A percentile compares a stretch with the other conserved stretches of the same genome.
These are phyloP conservation scores for Hycleus phaleratus DNA, from an alignment of 1,140 invertebrate genomes.

Conservation along the genomic window DNA sequence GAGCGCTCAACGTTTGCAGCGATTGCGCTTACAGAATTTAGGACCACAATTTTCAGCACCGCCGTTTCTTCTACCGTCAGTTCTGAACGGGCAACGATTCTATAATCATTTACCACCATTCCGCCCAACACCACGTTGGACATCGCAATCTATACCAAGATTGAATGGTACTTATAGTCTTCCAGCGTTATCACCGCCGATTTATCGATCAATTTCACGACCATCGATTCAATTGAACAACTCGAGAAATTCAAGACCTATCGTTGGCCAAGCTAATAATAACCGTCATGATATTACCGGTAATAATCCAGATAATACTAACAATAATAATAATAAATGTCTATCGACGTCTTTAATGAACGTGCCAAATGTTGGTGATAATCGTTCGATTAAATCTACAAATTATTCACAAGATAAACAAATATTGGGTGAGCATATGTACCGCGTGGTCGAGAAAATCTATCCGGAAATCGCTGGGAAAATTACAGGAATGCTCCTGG, in stretches of 20 bases:
- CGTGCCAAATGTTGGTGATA: not conserved
- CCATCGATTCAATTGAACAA: conserved; percentile 26
- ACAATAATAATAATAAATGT: conserved; percentile 29
- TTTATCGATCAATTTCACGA: conserved; percentile 28
- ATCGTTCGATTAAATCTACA: conserved; percentile 39
- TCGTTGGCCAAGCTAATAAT: conserved; percentile 29
- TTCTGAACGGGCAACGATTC: conserved; percentile 35
- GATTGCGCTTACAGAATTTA: conserved; percentile 47
- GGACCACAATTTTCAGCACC: conserved; percentile 1
- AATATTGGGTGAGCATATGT: conserved; percentile 67
- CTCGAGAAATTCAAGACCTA: conserved; percentile 26
- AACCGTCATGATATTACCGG: not conserved
- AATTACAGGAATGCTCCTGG: conserved; percentile 74
- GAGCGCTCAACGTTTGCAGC: conserved; percentile 61
- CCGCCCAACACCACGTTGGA: conserved; percentile 35
- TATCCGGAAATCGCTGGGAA: conserved; percentile 64
- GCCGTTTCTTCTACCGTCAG: conserved; percentile 28
- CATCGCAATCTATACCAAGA: conserved; percentile 24
- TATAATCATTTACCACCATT: conserved; percentile 31
- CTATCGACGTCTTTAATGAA: conserved; percentile 16
- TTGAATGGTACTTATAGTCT: conserved; percentile 36
- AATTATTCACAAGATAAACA: conserved; percentile 62
- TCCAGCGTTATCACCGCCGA: conserved; percentile 17
- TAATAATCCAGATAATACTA: too few relatives aligned
- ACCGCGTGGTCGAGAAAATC: conserved; percentile 58